A percentile compares a stretch with the other conserved stretches of the same genome.
Evolutionary conservation across 2,113 vertebrate species (phyloP).

Genomic region (Dendrocopos noguchii): DNA sequence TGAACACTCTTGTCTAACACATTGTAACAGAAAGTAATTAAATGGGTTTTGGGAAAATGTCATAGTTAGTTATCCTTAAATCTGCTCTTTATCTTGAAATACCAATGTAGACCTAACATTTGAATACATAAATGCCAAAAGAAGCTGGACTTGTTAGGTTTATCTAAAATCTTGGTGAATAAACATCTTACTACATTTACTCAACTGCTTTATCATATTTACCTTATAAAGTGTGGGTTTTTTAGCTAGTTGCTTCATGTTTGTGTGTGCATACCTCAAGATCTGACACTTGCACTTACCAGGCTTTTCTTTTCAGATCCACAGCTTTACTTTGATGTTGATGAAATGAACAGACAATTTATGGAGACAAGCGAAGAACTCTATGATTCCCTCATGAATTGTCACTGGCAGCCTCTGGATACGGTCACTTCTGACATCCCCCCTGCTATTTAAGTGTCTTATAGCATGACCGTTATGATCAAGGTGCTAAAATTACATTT

Average conservation of each 20-base stretch:
- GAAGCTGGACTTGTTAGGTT: not conserved
- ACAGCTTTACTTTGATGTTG: conserved; percentile 79
- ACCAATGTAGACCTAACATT: not conserved
- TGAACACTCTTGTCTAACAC: too few species aligned
- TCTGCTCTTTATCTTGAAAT: not conserved
- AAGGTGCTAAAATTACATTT: conserved; percentile 77
- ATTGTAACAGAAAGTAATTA: not conserved
- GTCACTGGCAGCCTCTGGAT: conserved; percentile 91
- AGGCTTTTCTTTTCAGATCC: conserved; percentile 70
- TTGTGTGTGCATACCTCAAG: not conserved
- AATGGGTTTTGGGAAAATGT: not conserved
- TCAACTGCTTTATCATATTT: not conserved
- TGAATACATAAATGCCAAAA: not conserved
- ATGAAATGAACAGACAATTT: conserved; percentile 87
- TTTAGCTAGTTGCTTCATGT: too few species aligned
- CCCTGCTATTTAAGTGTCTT: conserved; percentile 73
- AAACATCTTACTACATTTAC: not conserved
- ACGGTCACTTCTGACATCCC: conserved; percentile 82
- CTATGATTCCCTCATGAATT: conserved; percentile 88
- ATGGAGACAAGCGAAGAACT: conserved; percentile 92
- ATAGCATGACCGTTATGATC: conserved; percentile 76
- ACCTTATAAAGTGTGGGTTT: not conserved
- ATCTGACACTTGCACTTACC: not conserved
- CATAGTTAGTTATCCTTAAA: not conserved
- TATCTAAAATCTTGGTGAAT: not conserved